Percentiles rank a stretch among this genome's conserved stretches.
phyloP scores from a whole-genome alignment of 2,113 vertebrate genomes.

The Trichechus manatus region DNA sequence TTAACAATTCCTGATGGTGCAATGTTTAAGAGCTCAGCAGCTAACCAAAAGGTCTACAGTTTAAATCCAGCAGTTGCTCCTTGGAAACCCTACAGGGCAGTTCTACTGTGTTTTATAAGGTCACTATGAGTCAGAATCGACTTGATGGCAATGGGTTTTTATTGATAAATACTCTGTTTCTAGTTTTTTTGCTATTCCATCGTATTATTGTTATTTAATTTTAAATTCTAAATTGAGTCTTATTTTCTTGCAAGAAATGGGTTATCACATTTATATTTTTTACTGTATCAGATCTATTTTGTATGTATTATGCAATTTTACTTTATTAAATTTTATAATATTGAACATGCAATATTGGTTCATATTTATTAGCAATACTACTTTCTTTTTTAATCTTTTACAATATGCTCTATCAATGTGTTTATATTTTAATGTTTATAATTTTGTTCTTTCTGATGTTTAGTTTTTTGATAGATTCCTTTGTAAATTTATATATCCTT shows the following conservation, averaged over 20 bases:
- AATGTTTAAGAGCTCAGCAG: no score
- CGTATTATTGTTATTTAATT: not conserved
- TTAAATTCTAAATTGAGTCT: not conserved
- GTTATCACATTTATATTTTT: not conserved
- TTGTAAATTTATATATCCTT: not conserved
- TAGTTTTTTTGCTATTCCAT: not conserved
- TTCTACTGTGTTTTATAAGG: no score
- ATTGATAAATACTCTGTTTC: no score
- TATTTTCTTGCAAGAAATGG: not conserved
- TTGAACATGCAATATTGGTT: not conserved
- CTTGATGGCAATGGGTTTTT: no score
- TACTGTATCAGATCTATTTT: not conserved
- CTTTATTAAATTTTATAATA: conserved; percentile 20
- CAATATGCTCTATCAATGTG: not conserved
- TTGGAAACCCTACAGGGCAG: no score
- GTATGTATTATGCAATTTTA: not conserved
- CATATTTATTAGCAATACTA: not conserved
- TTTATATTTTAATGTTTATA: not conserved
- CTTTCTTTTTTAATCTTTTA: not conserved
- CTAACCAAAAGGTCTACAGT: no score
- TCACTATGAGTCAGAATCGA: no score
- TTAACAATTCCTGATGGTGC: not conserved
- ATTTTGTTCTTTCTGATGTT: not conserved
- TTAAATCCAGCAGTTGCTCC: no score
- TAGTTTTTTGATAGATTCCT: not conserved